A percentile compares a stretch with the other conserved stretches of the same genome.
phyloP scores from a whole-genome alignment of 2,113 vertebrate species.

The Mus pahari region DNA sequence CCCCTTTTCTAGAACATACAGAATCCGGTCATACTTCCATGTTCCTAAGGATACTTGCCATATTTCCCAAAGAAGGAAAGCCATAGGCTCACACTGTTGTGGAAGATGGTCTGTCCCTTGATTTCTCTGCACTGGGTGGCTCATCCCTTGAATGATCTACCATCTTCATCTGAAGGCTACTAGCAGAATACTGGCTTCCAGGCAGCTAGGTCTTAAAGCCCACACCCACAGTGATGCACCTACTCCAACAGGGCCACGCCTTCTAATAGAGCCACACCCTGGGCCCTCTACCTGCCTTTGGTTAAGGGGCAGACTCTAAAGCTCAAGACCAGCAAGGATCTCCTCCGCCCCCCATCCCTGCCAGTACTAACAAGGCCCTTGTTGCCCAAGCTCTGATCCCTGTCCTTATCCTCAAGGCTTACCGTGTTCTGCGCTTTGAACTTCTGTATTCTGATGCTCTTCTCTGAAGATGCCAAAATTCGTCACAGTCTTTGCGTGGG shows the following conservation, averaged over 20 bases:
- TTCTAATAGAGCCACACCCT: too few species aligned
- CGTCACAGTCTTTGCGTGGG: neutral
- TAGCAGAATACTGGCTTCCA: too few species aligned
- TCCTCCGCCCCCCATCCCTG: too few species aligned
- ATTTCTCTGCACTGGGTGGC: too few species aligned
- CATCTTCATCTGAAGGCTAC: too few species aligned
- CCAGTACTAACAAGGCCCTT: neutral
- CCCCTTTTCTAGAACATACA: neutral
- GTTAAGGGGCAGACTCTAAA: neutral
- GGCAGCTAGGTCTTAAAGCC: too few species aligned
- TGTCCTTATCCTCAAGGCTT: neutral
- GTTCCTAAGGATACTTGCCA: neutral
- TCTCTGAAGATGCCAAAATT: neutral
- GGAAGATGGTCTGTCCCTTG: neutral
- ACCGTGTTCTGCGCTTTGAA: neutral
- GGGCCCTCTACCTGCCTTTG: neutral
- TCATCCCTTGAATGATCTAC: neutral
- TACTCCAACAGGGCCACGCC: too few species aligned
- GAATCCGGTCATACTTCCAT: neutral
- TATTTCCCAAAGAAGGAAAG: neutral
- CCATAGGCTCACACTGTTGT: neutral
- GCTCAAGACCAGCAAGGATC: neutral
- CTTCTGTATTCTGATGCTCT: neutral
- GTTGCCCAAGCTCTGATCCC: neutral
- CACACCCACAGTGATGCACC: too few species aligned